Evolutionary conservation across 2,797 vertebrate genomes (phyloP).

Genomic region (Lindbergichthys nudifrons): DNA sequence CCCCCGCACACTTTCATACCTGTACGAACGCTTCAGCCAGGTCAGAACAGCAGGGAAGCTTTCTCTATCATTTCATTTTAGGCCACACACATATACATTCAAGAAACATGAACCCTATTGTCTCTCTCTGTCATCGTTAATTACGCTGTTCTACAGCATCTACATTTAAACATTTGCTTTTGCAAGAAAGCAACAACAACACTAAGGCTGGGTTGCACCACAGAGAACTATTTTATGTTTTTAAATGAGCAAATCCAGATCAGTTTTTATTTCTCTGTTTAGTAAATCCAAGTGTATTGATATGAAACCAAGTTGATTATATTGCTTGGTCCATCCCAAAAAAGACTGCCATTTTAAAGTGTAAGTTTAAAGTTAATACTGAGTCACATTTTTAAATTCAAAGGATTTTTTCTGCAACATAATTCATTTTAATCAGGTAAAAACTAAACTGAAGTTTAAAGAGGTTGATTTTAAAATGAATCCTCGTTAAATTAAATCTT

Average conservation of each 20-base stretch:
- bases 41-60: constrained; percentile 50
- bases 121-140: neutral
- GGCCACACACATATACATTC: neutral
- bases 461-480: neutral
- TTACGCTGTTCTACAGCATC: neutral
- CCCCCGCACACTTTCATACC: constrained; percentile 92
- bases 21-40: constrained; percentile 90
- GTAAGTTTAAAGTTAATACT: no score
- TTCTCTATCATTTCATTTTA: neutral
- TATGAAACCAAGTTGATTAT: no score
- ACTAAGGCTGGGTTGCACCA: neutral
- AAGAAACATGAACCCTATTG: neutral
- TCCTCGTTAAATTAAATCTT: neutral
- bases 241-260: neutral
- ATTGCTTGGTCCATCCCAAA: no score
- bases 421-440: neutral
- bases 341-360: no score
- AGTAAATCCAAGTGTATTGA: no score
- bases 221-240: neutral
- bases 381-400: no score
- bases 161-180: neutral
- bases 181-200: constrained; percentile 1
- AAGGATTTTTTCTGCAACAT: no score
- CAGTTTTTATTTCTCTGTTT: no score
- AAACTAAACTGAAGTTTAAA: neutral